Conservation (phyloP, 1,140 invertebrate genomes). For the Drosophila pallidifrons region DNA sequence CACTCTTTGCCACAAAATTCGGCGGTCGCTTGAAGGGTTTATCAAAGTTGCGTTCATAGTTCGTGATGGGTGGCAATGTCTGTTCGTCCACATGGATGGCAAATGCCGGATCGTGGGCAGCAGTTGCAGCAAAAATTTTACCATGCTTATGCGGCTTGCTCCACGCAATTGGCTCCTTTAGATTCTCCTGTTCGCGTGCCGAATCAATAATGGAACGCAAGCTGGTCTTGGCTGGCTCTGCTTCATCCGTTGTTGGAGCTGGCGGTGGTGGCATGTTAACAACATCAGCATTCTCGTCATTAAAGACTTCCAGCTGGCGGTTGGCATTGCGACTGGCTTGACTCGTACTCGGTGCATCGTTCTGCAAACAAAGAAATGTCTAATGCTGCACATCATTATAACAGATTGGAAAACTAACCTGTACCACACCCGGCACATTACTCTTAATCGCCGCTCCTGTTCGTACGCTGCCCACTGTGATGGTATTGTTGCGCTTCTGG, state of each 20-base stretch:
- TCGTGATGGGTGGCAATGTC: conserved; percentile 38
- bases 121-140: conserved; percentile 53
- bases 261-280: conserved; percentile 41
- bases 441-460: conserved; percentile 84
- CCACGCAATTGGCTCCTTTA: conserved; percentile 89
- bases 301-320: conserved; percentile 67
- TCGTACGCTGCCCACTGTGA: conserved; percentile 85
- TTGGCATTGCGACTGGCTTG: conserved; percentile 46
- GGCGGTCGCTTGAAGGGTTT: conserved; percentile 59
- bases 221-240: conserved; percentile 33
- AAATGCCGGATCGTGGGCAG: conserved; percentile 59
- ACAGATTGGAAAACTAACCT: conserved; percentile 42
- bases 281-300: conserved; percentile 68
- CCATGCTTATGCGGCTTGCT: conserved; percentile 81
- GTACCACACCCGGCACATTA: conserved; percentile 67
- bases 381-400: not conserved
- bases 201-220: conserved; percentile 86
- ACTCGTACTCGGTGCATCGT: conserved; percentile 47
- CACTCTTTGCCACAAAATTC: conserved; percentile 65
- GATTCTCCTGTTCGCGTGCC: conserved; percentile 86
- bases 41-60: conserved; percentile 60
- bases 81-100: conserved; percentile 76
- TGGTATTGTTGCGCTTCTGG: conserved; percentile 86
- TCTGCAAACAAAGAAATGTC: conserved; percentile 21
- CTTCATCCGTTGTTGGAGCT: not conserved